Evolutionary conservation across 1,140 invertebrate genomes (phyloP).

Genomic region (Lordiphosa collinella): DNA sequence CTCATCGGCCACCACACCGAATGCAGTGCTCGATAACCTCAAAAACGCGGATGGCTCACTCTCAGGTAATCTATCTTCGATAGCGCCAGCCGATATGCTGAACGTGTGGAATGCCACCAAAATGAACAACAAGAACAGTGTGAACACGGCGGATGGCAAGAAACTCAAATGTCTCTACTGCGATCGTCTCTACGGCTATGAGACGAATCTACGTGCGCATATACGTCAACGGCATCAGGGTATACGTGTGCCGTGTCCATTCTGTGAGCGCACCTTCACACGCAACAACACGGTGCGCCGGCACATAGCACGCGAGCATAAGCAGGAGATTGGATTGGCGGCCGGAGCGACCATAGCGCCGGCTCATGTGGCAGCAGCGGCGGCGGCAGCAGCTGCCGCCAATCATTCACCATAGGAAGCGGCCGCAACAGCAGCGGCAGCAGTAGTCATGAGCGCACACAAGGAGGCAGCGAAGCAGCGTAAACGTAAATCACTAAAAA

Average conservation of each 20-base stretch:
- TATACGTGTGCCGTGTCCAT: constrained; percentile 92
- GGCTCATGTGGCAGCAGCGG: constrained; percentile 76
- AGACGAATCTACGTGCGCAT: constrained; percentile 94
- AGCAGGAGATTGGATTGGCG: constrained; percentile 86
- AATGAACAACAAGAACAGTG: constrained; percentile 79
- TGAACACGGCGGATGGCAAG: constrained; percentile 82
- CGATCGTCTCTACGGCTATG: constrained; percentile 94
- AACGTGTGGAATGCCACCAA: constrained; percentile 80
- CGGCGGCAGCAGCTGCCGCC: constrained; percentile 65
- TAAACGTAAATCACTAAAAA: constrained; percentile 79
- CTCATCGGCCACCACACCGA: constrained; percentile 81
- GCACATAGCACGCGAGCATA: constrained; percentile 92
- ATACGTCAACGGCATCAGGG: constrained; percentile 94
- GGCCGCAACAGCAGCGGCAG: constrained; percentile 78
- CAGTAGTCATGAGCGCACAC: constrained; percentile 78
- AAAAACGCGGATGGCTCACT: constrained; percentile 80
- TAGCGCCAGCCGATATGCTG: constrained; percentile 78
- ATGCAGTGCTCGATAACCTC: constrained; percentile 80
- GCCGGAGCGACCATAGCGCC: constrained; percentile 80
- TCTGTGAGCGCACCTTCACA: constrained; percentile 93
- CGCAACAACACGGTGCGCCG: constrained; percentile 93
- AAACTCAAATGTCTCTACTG: constrained; percentile 95
- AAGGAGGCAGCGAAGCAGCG: constrained; percentile 76
- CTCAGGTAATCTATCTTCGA: constrained; percentile 70
- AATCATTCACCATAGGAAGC: constrained; percentile 83